A percentile compares a stretch with the other conserved stretches of the same genome.
Conservation (phyloP, 64 coral and sea anemone genomes). For the Stichodactyla helianthus region DNA sequence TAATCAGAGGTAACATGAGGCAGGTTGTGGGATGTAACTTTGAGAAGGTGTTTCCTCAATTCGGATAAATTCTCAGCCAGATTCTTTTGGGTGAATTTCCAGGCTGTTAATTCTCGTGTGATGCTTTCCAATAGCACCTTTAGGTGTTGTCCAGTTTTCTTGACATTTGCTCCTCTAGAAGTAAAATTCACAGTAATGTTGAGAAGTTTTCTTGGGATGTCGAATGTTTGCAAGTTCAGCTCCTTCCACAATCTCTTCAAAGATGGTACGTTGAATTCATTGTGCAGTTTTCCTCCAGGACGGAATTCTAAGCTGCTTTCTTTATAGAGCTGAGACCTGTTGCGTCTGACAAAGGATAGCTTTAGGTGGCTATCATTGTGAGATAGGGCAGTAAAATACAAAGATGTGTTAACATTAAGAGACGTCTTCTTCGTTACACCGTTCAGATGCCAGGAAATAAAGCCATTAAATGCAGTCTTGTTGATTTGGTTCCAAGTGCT, state of each 20-base stretch:
- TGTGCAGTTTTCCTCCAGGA: constrained; percentile 32
- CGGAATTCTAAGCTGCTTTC: constrained; percentile 49
- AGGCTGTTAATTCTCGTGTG: constrained; percentile 40
- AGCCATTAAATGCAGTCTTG: constrained; percentile 62
- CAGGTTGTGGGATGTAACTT: constrained; percentile 51
- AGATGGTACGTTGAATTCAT: constrained; percentile 31
- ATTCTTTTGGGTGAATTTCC: constrained; percentile 54
- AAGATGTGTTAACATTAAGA: constrained; percentile 51
- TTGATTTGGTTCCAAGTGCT: constrained; percentile 73
- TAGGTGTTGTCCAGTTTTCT: constrained; percentile 41
- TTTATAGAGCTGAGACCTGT: constrained; percentile 50
- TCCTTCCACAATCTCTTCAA: constrained; percentile 35
- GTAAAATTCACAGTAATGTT: constrained; percentile 70
- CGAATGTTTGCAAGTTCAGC: constrained; percentile 48
- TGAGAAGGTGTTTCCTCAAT: constrained; percentile 45
- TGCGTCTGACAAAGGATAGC: constrained; percentile 52
- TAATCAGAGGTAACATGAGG: constrained; percentile 47
- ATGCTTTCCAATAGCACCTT: constrained; percentile 51
- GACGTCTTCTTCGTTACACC: constrained; percentile 39
- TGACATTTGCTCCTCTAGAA: constrained; percentile 45
- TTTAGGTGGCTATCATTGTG: constrained; percentile 57
- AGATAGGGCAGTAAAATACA: constrained; percentile 41
- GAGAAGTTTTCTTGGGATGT: constrained; percentile 63
- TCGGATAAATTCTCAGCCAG: constrained; percentile 50
- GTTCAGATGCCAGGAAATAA: constrained; percentile 51